phyloP scores from a whole-genome alignment of 2,888 invertebrate species.

The Lordiphosa fenestrarum region DNA sequence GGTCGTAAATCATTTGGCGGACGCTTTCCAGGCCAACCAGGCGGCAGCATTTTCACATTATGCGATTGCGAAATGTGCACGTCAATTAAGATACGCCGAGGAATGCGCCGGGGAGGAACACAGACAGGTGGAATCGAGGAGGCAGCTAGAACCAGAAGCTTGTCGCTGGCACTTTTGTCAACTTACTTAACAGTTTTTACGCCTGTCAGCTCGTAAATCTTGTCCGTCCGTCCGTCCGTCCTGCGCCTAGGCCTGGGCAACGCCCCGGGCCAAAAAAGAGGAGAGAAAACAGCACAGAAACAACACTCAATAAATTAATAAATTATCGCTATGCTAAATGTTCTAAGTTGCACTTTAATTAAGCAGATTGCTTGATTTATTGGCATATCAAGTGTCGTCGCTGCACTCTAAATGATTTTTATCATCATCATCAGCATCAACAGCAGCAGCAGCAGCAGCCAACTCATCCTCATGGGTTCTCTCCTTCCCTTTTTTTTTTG shows the following conservation, averaged over 20 bases:
- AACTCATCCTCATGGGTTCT: not conserved
- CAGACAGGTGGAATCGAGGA: slow-evolving; percentile 2
- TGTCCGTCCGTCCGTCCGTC: too few species aligned
- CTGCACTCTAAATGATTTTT: slow-evolving; percentile 61
- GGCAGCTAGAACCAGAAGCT: slow-evolving; percentile 30
- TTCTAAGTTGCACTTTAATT: slow-evolving; percentile 81
- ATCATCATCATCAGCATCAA: slow-evolving; percentile 47
- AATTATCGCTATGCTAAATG: slow-evolving; percentile 81
- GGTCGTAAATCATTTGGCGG: slow-evolving; percentile 60
- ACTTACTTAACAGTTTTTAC: slow-evolving; percentile 74
- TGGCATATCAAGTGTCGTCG: slow-evolving; percentile 79
- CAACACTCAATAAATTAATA: slow-evolving; percentile 80
- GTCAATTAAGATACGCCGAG: slow-evolving; percentile 73
- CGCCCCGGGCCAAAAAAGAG: too few species aligned
- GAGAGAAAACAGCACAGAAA: not conserved
- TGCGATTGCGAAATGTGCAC: slow-evolving; percentile 75
- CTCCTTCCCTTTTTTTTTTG: slow-evolving; percentile 3
- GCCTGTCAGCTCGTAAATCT: slow-evolving; percentile 75
- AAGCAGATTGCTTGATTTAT: slow-evolving; percentile 81
- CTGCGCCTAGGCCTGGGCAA: slow-evolving; percentile 11
- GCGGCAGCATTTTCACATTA: slow-evolving; percentile 68
- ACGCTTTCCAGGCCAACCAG: slow-evolving; percentile 30
- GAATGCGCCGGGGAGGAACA: slow-evolving; percentile 45
- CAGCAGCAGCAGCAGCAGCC: slow-evolving; percentile 35
- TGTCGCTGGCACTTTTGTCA: slow-evolving; percentile 68